Conservation (phyloP, 2,888 invertebrate genomes). For the Himalopsyche tibetana region DNA sequence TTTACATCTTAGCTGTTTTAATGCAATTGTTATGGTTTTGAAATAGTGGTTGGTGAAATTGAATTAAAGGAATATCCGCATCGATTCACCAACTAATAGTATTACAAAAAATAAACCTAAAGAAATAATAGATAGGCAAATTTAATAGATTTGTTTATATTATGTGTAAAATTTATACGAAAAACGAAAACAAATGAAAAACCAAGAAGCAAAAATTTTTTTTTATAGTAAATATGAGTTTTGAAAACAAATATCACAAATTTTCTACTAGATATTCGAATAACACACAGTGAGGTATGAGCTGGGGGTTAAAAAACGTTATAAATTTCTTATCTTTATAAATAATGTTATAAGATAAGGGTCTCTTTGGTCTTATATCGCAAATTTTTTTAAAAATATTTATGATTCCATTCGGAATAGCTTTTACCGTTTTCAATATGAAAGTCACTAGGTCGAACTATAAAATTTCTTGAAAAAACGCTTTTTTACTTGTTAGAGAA, state of each 20-base stretch:
- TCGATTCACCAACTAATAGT: no score
- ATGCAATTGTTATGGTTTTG: no score
- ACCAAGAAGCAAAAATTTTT: background rate
- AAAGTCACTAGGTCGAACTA: background rate
- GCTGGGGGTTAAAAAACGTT: background rate
- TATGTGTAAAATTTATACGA: no score
- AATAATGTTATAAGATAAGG: conserved; percentile 20
- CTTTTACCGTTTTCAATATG: background rate
- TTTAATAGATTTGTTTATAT: no score
- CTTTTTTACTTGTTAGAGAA: no score
- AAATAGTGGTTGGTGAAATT: no score
- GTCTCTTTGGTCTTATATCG: background rate
- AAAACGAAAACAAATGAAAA: background rate
- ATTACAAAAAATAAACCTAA: no score
- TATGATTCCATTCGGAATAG: conserved; percentile 19
- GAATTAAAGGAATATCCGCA: no score
- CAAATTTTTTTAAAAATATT: background rate
- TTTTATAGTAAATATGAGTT: background rate
- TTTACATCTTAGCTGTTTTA: no score
- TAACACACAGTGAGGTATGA: background rate
- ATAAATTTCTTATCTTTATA: conserved; percentile 15
- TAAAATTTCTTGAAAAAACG: background rate
- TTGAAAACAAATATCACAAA: background rate
- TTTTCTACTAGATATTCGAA: background rate
- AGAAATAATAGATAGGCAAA: no score